phyloP scores from a whole-genome alignment of 2,888 invertebrate genomes.

The Cosmorhoe ocellata region DNA sequence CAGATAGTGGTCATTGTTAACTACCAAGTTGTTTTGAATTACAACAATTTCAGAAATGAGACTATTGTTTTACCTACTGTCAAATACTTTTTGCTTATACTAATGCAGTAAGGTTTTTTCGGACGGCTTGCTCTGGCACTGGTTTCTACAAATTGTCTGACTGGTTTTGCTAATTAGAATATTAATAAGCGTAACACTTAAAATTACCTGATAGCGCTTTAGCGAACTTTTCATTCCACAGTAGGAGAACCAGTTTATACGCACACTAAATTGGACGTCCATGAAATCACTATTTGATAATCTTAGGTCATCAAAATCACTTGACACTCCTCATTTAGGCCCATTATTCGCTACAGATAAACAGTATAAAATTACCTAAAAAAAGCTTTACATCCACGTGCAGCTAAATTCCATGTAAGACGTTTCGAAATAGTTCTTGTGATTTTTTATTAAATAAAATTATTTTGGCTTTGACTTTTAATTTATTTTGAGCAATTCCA shows the following conservation, averaged over 20 bases:
- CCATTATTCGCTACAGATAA: background rate
- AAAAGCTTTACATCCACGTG: too few species aligned
- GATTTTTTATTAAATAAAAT: too few species aligned
- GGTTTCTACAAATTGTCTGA: constrained; percentile 57
- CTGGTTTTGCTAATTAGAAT: constrained; percentile 52
- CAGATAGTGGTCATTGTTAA: constrained; percentile 62
- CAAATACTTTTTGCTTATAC: constrained; percentile 42
- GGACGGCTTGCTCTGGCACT: constrained; percentile 62
- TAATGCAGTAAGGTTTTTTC: constrained; percentile 45
- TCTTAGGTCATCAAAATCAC: constrained; percentile 1
- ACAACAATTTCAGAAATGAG: constrained; percentile 38
- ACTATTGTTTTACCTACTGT: constrained; percentile 36
- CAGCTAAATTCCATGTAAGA: too few species aligned
- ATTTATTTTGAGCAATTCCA: too few species aligned
- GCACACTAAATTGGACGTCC: constrained; percentile 14
- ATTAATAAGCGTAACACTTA: constrained; percentile 73
- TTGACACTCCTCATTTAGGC: background rate
- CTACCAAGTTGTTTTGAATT: constrained; percentile 51
- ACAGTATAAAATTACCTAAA: too few species aligned
- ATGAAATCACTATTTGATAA: constrained; percentile 7
- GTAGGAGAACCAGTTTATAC: constrained; percentile 17
- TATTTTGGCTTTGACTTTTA: too few species aligned
- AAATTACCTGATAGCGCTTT: constrained; percentile 60
- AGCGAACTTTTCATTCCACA: constrained; percentile 79
- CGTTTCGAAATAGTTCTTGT: too few species aligned